These are phyloP conservation scores for Desoria tigrina DNA, from an alignment of 2,888 invertebrate species.

Conservation along the genomic window DNA sequence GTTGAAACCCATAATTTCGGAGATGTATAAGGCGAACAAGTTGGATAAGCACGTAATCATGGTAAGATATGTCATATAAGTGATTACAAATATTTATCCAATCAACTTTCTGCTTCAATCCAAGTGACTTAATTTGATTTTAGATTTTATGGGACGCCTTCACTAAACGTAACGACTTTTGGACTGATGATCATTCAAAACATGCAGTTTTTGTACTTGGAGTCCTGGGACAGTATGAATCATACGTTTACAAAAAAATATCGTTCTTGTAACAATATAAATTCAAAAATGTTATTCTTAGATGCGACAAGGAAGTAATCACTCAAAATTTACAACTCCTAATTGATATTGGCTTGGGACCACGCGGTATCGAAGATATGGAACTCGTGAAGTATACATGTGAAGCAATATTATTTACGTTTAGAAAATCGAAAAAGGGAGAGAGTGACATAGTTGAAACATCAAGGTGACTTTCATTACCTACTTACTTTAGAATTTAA, in stretches of 20 bases:
- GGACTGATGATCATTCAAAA: constrained; percentile 35
- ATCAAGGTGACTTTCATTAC: constrained; percentile 1
- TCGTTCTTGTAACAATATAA: no score
- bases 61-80: constrained; percentile 10
- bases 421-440: neutral
- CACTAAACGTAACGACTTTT: constrained; percentile 28
- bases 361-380: constrained; percentile 39
- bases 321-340: constrained; percentile 39
- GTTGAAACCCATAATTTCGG: constrained; percentile 38
- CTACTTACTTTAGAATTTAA: neutral
- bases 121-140: no score
- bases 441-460: neutral
- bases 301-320: constrained; percentile 30
- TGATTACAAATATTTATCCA: neutral
- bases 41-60: constrained; percentile 30
- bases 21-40: constrained; percentile 28
- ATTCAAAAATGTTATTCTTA: no score
- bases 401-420: constrained; percentile 42
- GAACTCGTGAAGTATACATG: constrained; percentile 43
- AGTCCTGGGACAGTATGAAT: constrained; percentile 35
- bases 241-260: no score
- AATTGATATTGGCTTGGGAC: constrained; percentile 18
- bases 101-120: neutral
- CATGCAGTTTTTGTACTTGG: constrained; percentile 45
- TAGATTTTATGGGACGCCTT: constrained; percentile 47